These are phyloP conservation scores for Hexactinellida sp. DNA, from an alignment of 37 sponge, comb jelly and placozoan species.

Conservation along the genomic window DNA sequence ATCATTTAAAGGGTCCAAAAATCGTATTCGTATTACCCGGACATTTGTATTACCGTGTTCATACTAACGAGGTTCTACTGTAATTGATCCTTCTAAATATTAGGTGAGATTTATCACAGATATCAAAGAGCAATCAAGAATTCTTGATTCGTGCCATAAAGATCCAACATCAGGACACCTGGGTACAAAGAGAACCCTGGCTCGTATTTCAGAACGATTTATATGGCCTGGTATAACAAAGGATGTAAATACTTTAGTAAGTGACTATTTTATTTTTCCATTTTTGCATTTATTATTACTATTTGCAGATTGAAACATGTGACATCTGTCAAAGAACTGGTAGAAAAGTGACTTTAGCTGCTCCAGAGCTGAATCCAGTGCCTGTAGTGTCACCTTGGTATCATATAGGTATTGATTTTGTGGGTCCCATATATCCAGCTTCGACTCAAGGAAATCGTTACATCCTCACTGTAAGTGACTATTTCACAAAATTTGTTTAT, in stretches of 20 bases:
- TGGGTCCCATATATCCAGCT: conserved; percentile 32
- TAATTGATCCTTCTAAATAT: neutral
- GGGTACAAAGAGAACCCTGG: conserved; percentile 32
- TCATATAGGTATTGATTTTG: conserved; percentile 51
- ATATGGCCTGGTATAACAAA: conserved; percentile 41
- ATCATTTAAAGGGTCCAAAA: too few relatives aligned
- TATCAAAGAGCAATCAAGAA: conserved; percentile 21
- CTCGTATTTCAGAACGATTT: conserved; percentile 32
- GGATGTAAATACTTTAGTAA: conserved; percentile 32
- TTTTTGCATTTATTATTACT: neutral
- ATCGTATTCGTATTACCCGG: too few relatives aligned
- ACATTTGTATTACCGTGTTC: neutral
- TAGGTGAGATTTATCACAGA: conserved; percentile 12
- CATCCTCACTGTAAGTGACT: conserved; percentile 52
- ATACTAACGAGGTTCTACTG: neutral
- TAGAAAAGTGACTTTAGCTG: conserved; percentile 25
- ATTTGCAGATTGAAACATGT: conserved; percentile 35
- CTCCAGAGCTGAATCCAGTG: conserved; percentile 51
- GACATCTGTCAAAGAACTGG: conserved; percentile 41
- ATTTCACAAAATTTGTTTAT: conserved; percentile 47
- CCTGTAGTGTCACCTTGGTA: conserved; percentile 55
- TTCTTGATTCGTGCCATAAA: conserved; percentile 35
- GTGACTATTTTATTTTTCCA: conserved; percentile 16
- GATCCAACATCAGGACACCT: conserved; percentile 57
- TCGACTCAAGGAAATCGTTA: conserved; percentile 27